These are phyloP conservation scores for Falco biarmicus DNA, from an alignment of 2,797 vertebrate genomes.

Conservation along the genomic window DNA sequence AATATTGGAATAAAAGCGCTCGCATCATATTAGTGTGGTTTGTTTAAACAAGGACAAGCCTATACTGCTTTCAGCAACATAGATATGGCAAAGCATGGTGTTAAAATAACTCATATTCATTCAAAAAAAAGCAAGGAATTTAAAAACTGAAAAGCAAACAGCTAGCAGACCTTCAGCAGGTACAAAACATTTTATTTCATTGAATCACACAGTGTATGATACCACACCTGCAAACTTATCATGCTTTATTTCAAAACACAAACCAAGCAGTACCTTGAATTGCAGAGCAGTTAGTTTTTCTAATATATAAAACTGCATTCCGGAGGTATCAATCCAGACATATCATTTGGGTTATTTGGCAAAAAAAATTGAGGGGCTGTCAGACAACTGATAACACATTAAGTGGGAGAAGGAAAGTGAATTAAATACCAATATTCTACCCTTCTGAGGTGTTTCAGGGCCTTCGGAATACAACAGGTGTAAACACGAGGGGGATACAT, in stretches of 20 bases:
- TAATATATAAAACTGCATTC: background rate
- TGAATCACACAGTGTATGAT: too few species aligned
- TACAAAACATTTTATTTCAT: background rate
- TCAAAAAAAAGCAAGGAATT: background rate
- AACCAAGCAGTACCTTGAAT: background rate
- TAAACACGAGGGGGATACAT: background rate
- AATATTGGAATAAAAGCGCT: background rate
- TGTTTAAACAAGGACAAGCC: background rate
- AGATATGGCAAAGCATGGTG: rapidly evolving
- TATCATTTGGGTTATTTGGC: background rate
- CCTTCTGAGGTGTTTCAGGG: background rate
- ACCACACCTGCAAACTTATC: background rate
- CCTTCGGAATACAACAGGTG: background rate
- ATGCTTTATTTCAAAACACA: background rate
- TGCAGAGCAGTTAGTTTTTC: background rate
- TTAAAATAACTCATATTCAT: background rate
- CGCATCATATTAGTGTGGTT: background rate
- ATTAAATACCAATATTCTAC: background rate
- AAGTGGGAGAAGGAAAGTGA: background rate
- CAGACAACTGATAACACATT: background rate
- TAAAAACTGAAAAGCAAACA: background rate
- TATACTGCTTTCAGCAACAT: background rate
- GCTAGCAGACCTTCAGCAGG: background rate
- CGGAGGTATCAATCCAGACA: background rate
- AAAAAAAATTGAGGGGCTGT: background rate